phyloP scores from a whole-genome alignment of 2,888 invertebrate species.

The Elegia similella region DNA sequence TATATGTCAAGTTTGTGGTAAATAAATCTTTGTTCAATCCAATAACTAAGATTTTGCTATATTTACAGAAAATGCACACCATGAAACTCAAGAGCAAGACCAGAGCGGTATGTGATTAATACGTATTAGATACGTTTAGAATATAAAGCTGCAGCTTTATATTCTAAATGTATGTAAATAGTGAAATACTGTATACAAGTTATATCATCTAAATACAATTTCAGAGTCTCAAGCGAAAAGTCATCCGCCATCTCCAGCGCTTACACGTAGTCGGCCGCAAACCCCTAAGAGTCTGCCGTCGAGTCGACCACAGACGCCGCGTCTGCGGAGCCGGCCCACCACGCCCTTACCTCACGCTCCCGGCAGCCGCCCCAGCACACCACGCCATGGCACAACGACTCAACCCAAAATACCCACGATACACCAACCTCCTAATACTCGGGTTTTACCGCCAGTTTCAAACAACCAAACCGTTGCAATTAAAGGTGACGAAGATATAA shows the following conservation, averaged over 20 bases:
- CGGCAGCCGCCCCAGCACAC: conserved; percentile 54
- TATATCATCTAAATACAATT: background rate
- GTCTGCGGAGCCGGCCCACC: conserved; percentile 30
- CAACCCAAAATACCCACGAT: conserved; percentile 40
- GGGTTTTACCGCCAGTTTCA: background rate
- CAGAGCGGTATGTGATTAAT: background rate
- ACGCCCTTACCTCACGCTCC: conserved; percentile 37
- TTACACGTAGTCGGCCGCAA: conserved; percentile 47
- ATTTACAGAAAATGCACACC: background rate
- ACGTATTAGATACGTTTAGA: background rate
- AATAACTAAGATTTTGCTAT: too few relatives aligned
- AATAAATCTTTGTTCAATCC: too few relatives aligned
- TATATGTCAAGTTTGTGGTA: too few relatives aligned
- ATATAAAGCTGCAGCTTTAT: background rate
- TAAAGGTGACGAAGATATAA: conserved; percentile 50
- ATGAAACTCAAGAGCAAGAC: background rate
- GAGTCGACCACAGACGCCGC: conserved; percentile 58
- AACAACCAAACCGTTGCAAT: conserved; percentile 19
- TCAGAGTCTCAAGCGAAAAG: conserved; percentile 23
- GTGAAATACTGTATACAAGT: background rate
- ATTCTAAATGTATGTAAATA: background rate
- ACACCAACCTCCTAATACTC: conserved; percentile 21
- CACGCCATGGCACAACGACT: conserved; percentile 33
- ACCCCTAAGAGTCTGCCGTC: conserved; percentile 51
- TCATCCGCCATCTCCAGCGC: conserved; percentile 36